Conservation (phyloP, 2,113 vertebrate species). For the Pteruthius melanotis region DNA sequence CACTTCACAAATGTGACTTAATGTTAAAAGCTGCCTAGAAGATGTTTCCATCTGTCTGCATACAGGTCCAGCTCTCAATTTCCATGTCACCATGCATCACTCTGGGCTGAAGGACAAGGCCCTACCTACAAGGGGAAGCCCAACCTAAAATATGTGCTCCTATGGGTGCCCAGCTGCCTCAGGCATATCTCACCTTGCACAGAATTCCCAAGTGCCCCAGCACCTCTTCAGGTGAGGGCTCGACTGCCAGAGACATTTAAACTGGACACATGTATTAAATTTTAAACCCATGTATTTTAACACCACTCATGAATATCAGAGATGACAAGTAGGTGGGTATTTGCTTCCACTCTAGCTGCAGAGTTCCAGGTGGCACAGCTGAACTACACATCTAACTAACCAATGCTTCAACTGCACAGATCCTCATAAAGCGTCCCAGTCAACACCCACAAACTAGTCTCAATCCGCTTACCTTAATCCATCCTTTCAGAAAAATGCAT, state of each 20-base stretch:
- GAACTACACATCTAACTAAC: neutral
- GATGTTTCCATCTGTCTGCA: neutral
- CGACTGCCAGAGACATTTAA: neutral
- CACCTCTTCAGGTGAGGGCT: neutral
- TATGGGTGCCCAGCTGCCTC: rapidly evolving
- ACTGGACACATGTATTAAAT: neutral
- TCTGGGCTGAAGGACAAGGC: neutral
- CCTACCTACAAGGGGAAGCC: neutral
- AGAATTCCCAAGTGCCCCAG: neutral
- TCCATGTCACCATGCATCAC: neutral
- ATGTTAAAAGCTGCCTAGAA: neutral
- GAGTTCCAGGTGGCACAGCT: neutral
- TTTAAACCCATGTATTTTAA: neutral
- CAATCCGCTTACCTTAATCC: neutral
- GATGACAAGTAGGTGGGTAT: neutral
- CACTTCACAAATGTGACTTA: neutral
- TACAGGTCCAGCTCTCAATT: neutral
- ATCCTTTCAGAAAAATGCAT: neutral
- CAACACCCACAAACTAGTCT: neutral
- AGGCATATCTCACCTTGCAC: neutral
- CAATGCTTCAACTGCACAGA: neutral
- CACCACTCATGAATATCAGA: neutral
- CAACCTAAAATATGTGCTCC: neutral
- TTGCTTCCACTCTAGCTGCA: neutral
- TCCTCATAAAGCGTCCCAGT: neutral